These are phyloP conservation scores for Galemys pyrenaicus DNA, from an alignment of 2,113 vertebrate genomes.

Conservation along the genomic window DNA sequence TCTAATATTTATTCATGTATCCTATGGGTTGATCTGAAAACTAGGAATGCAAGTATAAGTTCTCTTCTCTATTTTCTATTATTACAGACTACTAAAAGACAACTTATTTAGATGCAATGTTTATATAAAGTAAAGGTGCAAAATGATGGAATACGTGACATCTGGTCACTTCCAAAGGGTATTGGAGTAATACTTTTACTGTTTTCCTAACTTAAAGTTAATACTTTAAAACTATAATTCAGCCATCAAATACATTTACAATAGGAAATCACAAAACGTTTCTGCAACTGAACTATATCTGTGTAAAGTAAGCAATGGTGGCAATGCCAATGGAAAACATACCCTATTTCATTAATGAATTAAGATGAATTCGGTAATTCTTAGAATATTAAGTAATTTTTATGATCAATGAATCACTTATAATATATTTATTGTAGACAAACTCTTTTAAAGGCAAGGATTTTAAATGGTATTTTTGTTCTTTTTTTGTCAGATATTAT, in stretches of 20 bases:
- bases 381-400: not conserved
- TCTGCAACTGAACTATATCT: not conserved
- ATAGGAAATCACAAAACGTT: not conserved
- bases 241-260: not conserved
- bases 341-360: not conserved
- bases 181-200: not conserved
- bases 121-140: not conserved
- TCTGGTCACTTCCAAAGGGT: not conserved
- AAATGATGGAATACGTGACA: not conserved
- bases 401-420: not conserved
- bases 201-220: not conserved
- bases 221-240: not conserved
- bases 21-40: not conserved
- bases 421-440: not conserved
- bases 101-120: not conserved
- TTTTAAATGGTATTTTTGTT: not conserved
- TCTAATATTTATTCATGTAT: not conserved
- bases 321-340: not conserved
- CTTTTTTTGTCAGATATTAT: not conserved
- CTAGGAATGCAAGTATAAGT: not conserved
- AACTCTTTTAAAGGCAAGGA: not conserved
- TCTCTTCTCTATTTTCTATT: not conserved
- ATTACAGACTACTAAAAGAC: not conserved
- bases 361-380: not conserved
- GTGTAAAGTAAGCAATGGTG: not conserved